A percentile compares a stretch with the other conserved stretches of the same genome.
phyloP scores from a whole-genome alignment of 2,797 vertebrate genomes.

The Syngnathus rostellatus region DNA sequence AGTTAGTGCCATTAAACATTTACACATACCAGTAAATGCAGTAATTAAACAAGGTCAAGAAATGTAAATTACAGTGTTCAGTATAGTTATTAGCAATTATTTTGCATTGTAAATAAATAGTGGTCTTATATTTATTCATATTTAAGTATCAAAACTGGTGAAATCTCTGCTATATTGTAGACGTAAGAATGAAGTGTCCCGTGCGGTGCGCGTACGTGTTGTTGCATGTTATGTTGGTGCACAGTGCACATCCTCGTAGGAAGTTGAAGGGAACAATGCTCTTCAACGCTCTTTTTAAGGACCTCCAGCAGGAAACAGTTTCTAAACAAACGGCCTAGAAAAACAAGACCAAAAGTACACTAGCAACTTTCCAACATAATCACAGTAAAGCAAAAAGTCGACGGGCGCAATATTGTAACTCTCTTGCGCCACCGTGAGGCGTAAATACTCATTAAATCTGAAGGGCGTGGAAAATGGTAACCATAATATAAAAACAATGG shows the following conservation, averaged over 20 bases:
- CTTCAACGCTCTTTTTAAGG: not conserved
- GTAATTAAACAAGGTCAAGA: too few relatives aligned
- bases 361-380: not conserved
- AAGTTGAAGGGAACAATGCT: conserved; percentile 4
- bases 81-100: not conserved
- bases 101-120: not conserved
- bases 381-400: not conserved
- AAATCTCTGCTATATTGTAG: not conserved
- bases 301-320: not conserved
- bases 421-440: conserved; percentile 44
- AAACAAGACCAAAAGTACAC: not conserved
- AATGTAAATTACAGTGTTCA: too few relatives aligned
- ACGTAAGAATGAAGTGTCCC: not conserved
- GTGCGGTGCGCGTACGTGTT: not conserved
- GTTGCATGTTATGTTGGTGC: not conserved
- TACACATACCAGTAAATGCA: too few relatives aligned
- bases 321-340: not conserved
- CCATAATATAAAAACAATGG: not conserved
- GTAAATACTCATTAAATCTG: not conserved
- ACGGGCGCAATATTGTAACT: not conserved
- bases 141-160: not conserved
- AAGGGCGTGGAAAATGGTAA: not conserved
- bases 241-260: conserved; percentile 6
- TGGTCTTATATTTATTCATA: not conserved
- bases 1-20: too few relatives aligned